These are phyloP conservation scores for Oncorhynchus gorbuscha DNA, from an alignment of 2,113 vertebrate genomes.

Conservation along the genomic window DNA sequence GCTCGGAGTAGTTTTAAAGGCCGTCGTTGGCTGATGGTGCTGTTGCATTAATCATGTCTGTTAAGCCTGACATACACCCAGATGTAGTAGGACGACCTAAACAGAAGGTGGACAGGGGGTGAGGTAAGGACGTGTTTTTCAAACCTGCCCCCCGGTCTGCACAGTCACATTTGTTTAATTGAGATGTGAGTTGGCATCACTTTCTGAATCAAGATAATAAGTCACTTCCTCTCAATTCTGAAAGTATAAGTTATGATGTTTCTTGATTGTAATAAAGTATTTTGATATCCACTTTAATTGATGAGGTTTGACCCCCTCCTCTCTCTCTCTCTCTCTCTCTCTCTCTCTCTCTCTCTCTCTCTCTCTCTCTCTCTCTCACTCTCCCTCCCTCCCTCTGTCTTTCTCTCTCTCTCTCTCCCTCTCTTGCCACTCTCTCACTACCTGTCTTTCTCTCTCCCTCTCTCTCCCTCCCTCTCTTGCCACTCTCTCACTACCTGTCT, in stretches of 20 bases:
- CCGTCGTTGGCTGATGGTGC: background rate
- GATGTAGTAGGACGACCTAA: background rate
- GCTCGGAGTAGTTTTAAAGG: background rate
- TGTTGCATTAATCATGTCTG: background rate
- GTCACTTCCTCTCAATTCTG: background rate
- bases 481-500: too few species aligned
- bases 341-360: background rate
- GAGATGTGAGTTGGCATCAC: background rate
- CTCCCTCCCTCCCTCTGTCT: background rate
- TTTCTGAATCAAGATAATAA: constrained; percentile 17
- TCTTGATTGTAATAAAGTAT: constrained; percentile 1
- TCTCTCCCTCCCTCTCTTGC: too few species aligned
- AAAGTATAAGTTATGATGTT: background rate
- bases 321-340: background rate
- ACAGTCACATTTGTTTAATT: too few species aligned
- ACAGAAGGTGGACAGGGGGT: background rate
- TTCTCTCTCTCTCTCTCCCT: background rate
- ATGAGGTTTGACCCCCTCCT: constrained; percentile 12
- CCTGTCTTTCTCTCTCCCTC: background rate
- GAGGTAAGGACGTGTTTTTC: background rate
- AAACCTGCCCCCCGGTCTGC: too few species aligned
- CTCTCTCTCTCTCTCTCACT: background rate
- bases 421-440: background rate
- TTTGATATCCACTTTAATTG: constrained; percentile 22
- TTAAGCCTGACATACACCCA: background rate